Conservation (phyloP, 2,113 vertebrate species). For the Dicaeum eximium region DNA sequence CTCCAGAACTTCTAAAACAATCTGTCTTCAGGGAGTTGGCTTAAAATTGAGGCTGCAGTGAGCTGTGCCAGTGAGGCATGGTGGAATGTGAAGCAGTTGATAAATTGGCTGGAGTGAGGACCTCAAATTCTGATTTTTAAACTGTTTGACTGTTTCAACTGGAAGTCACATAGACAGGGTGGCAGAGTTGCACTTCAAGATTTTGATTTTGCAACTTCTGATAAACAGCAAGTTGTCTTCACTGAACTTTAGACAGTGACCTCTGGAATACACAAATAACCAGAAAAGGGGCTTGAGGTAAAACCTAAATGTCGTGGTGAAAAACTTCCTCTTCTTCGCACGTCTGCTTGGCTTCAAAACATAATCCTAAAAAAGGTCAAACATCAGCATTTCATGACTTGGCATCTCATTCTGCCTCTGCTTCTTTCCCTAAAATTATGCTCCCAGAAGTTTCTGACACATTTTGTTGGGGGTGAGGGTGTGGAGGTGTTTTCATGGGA, state of each 20-base stretch:
- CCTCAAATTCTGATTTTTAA: background rate
- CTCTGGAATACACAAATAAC: background rate
- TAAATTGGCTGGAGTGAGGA: background rate
- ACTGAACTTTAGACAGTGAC: background rate
- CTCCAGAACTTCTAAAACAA: constrained; percentile 6
- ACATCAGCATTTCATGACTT: background rate
- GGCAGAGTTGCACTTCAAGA: background rate
- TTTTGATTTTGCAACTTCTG: background rate
- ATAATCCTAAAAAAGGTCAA: background rate
- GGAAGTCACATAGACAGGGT: background rate
- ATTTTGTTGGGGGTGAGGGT: background rate
- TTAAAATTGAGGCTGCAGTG: background rate
- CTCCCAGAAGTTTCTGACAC: background rate
- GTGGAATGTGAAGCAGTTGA: background rate
- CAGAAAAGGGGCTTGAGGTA: background rate
- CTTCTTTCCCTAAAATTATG: background rate
- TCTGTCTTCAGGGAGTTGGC: background rate
- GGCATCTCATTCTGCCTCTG: background rate
- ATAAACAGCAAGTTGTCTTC: background rate
- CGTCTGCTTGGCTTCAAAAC: background rate
- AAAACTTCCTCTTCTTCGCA: background rate
- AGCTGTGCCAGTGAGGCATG: background rate
- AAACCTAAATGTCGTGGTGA: background rate
- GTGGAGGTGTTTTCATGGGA: background rate
- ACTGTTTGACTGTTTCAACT: background rate